These are phyloP conservation scores for Trachops cirrhosus DNA, from an alignment of 2,797 vertebrate genomes.

Conservation along the genomic window DNA sequence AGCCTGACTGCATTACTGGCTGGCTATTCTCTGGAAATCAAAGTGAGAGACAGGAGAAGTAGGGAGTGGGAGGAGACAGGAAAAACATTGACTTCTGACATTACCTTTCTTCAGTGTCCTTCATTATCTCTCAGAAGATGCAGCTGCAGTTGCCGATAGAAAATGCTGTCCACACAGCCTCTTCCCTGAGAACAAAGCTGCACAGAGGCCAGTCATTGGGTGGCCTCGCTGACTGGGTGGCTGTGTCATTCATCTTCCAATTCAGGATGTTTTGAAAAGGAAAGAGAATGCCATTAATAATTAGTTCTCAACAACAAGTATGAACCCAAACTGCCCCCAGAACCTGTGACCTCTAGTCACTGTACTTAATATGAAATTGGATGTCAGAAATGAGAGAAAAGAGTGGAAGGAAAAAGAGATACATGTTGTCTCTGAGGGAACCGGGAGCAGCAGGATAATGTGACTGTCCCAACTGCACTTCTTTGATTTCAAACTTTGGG, in stretches of 20 bases:
- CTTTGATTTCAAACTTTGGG: slow-evolving; percentile 3
- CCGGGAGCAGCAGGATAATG: not conserved
- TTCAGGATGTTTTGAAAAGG: not conserved
- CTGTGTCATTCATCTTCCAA: not conserved
- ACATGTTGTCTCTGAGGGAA: not conserved
- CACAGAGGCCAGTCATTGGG: not conserved
- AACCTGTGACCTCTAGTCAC: not conserved
- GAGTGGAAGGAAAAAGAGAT: not conserved
- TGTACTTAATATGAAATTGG: not conserved
- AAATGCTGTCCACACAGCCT: not conserved
- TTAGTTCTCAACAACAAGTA: not conserved
- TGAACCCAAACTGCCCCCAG: not conserved
- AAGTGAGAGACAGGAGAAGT: not conserved
- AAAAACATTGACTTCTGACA: not conserved
- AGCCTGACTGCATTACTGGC: not conserved
- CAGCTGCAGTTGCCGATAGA: not conserved
- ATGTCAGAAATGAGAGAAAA: not conserved
- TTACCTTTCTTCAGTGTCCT: not conserved
- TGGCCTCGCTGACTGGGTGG: not conserved
- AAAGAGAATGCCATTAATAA: not conserved
- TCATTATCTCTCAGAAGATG: not conserved
- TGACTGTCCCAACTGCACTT: not conserved
- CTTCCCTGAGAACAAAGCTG: not conserved
- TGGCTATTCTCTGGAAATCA: not conserved
- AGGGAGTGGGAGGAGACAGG: not conserved